Evolutionary conservation across 2,888 invertebrate species (phyloP), one percentile per base, ranked within the genome.

Genomic region (Bimastos eiseni): DNA sequence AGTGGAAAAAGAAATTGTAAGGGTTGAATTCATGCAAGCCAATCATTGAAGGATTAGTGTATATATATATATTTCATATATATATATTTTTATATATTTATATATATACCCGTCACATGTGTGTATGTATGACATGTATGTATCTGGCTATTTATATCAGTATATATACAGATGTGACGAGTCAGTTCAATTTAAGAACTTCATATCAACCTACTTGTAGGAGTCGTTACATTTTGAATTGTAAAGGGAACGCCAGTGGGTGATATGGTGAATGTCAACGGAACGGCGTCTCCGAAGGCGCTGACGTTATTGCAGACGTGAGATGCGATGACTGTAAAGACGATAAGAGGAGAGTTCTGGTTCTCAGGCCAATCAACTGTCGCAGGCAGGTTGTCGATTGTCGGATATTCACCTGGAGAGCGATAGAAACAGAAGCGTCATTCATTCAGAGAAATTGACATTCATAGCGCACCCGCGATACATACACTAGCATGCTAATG

Each of bases 291-390:
- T 86, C 19, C 24, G 86, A 36, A 86, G 1, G 4, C 5, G 36
- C 17, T 36, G 17, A 17, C 15, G 86, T 30, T 83, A n/a, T 86
- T 86, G 70, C 70, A n/a, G 86, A 86, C 19, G 86, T 86, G 86
- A 34, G 86, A 86, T 19, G 86, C 86, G 21, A 86, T 36, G 34
- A 86, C 86, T 34, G 34, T 86, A 19, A 86, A 86, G 86, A 86
- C 24, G 21, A 34, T 15, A 24, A 30, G 24, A 34, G 86, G 34
- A 19, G 86, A 19, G 0, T 1, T 1, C 21, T 6, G 5, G 37
- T 37, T 24, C 37, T 86, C 86, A 37, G 33, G 13, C 86, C 17
- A 34, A 24, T 86, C 36, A 15, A 86, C 86, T 34, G 86, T 36
- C 21, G 86, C 86, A 36, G 86, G 86, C 11, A 86, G 37, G 86